These are phyloP conservation scores for Lumbricus terrestris DNA, from an alignment of 2,888 invertebrate genomes.

Conservation along the genomic window DNA sequence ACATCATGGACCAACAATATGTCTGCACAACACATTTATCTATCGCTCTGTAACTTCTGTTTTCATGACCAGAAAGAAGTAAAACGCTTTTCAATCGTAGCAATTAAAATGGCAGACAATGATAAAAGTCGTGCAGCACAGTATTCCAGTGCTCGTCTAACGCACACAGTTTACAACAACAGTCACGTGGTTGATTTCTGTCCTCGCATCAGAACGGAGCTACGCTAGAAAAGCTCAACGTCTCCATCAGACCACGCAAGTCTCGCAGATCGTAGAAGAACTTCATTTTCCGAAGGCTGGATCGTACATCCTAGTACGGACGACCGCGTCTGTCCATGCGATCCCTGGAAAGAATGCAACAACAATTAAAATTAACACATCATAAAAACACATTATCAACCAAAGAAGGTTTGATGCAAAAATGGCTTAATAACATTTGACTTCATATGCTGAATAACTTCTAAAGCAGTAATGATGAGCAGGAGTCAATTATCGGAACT, in stretches of 20 bases:
- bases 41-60: no score
- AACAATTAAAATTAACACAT: neutral
- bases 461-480: neutral
- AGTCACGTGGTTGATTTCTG: neutral
- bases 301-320: neutral
- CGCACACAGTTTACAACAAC: slow-evolving; percentile 3
- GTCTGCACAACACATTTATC: no score
- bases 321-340: neutral
- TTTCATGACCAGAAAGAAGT: neutral
- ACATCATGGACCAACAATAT: no score
- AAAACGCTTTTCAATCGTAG: neutral
- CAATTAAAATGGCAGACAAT: neutral
- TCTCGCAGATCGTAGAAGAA: neutral
- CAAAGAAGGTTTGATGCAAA: no score
- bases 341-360: neutral
- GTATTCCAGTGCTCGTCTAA: neutral
- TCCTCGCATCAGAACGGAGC: neutral
- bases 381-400: neutral
- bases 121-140: neutral
- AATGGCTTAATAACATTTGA: no score
- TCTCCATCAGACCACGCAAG: neutral
- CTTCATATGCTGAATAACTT: neutral
- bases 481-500: no score
- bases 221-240: neutral
- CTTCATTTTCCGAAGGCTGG: neutral